These are phyloP conservation scores for Bombus huntii DNA, from an alignment of 1,140 invertebrate genomes.

Conservation along the genomic window DNA sequence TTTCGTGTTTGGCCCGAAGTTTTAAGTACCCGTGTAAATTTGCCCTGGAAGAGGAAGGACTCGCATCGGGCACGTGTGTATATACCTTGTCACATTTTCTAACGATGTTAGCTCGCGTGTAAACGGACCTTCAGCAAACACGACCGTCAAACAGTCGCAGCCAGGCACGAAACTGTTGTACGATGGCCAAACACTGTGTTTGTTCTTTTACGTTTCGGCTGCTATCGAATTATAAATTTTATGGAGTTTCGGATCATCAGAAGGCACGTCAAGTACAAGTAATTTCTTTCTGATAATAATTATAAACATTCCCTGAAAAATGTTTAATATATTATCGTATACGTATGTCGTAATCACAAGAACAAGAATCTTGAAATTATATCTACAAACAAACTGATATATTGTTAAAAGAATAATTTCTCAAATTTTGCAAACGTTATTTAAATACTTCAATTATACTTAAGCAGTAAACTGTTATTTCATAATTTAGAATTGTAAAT, in stretches of 20 bases:
- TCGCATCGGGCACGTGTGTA: slow-evolving; percentile 53
- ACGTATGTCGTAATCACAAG: not conserved
- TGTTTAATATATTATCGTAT: not conserved
- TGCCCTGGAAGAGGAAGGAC: slow-evolving; percentile 58
- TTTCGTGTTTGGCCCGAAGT: slow-evolving; percentile 34
- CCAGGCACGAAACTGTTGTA: slow-evolving; percentile 57
- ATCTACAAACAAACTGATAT: too few relatives aligned
- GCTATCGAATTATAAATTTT: slow-evolving; percentile 38
- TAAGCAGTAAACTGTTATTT: too few relatives aligned
- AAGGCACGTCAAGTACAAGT: too few relatives aligned
- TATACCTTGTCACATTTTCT: slow-evolving; percentile 65
- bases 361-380: not conserved
- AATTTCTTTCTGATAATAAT: not conserved
- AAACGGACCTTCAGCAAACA: slow-evolving; percentile 64
- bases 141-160: slow-evolving; percentile 63
- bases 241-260: too few relatives aligned
- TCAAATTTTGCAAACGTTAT: not conserved
- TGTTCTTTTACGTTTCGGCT: slow-evolving; percentile 15
- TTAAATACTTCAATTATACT: too few relatives aligned
- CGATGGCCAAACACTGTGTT: slow-evolving; percentile 26
- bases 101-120: slow-evolving; percentile 61
- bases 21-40: slow-evolving; percentile 65
- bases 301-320: not conserved
- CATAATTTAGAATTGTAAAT: too few relatives aligned
- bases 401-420: not conserved